Evolutionary conservation across 2,113 vertebrate species (phyloP), one percentile per base, ranked within the genome.

Genomic region (Toxostoma redivivum): DNA sequence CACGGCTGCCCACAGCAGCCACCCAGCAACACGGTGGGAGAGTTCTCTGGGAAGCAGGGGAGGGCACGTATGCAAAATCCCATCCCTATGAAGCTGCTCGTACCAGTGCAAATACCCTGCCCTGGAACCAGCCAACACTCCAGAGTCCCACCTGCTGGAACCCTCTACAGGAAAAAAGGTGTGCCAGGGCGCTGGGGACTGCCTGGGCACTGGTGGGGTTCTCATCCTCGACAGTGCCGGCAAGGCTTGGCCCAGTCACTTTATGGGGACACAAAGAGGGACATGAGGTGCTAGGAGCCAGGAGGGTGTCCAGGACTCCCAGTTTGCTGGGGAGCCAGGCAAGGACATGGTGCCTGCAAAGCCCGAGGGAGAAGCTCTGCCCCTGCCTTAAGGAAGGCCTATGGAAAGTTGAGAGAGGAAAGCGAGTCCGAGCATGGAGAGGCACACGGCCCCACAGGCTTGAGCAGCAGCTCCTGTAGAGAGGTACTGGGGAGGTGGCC

Each of bases 91-190:
- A 51, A 70, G 72, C 51, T 33, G 13, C 51, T 3, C 0, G 33
- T 35, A 65, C 16, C 5, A 5, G 66, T 42, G 40, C 10, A 2
- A 7, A 50, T 3, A 3, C 38, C n/a, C 28, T 0, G 0, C 25
- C 27, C 35, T 1, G 8, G 58, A 53, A 47, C 45, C 53, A 58
- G 58, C 69, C 37, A 5, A 7, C n/a, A 38, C 18, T 28, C 27
- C 44, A 48, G 42, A 45, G 40, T 27, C 53, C 40, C 37, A 56
- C 40, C 38, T 1, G 2, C 33, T 58, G 30, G 72, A 48, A 47
- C 23, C 24, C 53, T 60, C 51, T 47, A 30, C 56, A 61, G 76
- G 23, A 42, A 48, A 83, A 61, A 31, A 1, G 0, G 57, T 7
- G 14, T 42, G 38, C 67, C 67, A 40, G 38, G 58, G 28, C n/a